Percentiles rank a stretch among this genome's conserved stretches.
Conservation (phyloP, 1,140 invertebrate genomes). For the Hylyphantes graminicola region DNA sequence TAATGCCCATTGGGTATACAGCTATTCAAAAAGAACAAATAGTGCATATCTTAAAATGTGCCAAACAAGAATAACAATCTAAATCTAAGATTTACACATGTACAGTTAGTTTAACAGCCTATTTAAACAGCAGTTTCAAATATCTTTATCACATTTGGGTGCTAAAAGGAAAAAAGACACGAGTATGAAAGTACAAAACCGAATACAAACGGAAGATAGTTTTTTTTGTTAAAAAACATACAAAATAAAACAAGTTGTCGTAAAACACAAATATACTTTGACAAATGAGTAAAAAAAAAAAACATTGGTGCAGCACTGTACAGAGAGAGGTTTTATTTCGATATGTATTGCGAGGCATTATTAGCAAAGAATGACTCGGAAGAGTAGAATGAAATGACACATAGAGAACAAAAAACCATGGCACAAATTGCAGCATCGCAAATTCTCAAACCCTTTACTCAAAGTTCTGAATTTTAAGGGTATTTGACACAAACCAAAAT, state of each 20-base stretch:
- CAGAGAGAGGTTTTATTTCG: constrained; percentile 23
- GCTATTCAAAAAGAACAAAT: too few relatives aligned
- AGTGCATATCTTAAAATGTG: too few relatives aligned
- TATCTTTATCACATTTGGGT: constrained; percentile 25
- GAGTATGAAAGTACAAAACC: constrained; percentile 51
- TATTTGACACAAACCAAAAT: too few relatives aligned
- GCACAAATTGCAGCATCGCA: constrained; percentile 53
- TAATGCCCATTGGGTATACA: too few relatives aligned
- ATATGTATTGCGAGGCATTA: constrained; percentile 48
- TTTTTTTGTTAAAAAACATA: constrained; percentile 30
- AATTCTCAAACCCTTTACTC: constrained; percentile 33
- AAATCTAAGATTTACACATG: too few relatives aligned
- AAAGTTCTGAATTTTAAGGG: not conserved
- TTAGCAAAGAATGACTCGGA: constrained; percentile 27
- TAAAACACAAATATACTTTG: constrained; percentile 54
- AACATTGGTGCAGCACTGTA: constrained; percentile 40
- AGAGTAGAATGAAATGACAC: constrained; percentile 7
- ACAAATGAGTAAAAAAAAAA: constrained; percentile 32
- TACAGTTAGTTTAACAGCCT: too few relatives aligned
- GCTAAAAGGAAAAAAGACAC: constrained; percentile 11
- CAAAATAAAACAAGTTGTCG: constrained; percentile 33
- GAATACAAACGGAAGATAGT: not conserved
- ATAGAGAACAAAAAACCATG: constrained; percentile 39
- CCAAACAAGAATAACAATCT: too few relatives aligned
- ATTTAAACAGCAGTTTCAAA: too few relatives aligned